phyloP scores from a whole-genome alignment of 1,140 invertebrate genomes.

The Lepidurus packardi region DNA sequence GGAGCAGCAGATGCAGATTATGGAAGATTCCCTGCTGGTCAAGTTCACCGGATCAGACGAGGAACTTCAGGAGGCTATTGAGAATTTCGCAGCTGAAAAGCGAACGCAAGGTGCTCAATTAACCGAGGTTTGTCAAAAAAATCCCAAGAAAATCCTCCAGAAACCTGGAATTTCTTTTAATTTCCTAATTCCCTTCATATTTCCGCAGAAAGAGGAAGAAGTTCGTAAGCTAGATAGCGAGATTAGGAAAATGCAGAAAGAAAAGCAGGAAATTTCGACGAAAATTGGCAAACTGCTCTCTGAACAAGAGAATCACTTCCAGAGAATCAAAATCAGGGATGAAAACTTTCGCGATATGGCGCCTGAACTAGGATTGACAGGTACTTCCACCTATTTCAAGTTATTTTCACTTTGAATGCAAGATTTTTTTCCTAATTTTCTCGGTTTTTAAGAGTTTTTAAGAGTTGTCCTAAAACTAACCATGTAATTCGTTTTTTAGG shows the following conservation, averaged over 20 bases:
- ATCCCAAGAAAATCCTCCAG: too few relatives aligned
- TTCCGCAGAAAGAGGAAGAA: conserved; percentile 15
- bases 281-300: conserved; percentile 43
- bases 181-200: too few relatives aligned
- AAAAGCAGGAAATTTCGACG: conserved; percentile 36
- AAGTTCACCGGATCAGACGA: not conserved
- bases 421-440: too few relatives aligned
- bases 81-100: not conserved
- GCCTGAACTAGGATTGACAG: conserved; percentile 34
- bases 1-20: conserved; percentile 22
- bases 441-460: too few relatives aligned
- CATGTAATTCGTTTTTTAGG: not conserved
- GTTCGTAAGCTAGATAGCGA: conserved; percentile 15
- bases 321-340: conserved; percentile 41
- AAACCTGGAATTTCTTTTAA: too few relatives aligned
- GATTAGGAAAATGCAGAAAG: conserved; percentile 36
- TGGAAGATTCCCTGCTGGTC: not conserved
- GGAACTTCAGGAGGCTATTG: not conserved
- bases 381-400: not conserved
- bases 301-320: conserved; percentile 42
- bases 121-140: too few relatives aligned
- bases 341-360: conserved; percentile 39
- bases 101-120: not conserved
- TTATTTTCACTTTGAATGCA: too few relatives aligned
- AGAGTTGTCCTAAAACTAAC: too few relatives aligned